Conservation (phyloP, 1,140 invertebrate genomes). For the Octopus sinensis region DNA sequence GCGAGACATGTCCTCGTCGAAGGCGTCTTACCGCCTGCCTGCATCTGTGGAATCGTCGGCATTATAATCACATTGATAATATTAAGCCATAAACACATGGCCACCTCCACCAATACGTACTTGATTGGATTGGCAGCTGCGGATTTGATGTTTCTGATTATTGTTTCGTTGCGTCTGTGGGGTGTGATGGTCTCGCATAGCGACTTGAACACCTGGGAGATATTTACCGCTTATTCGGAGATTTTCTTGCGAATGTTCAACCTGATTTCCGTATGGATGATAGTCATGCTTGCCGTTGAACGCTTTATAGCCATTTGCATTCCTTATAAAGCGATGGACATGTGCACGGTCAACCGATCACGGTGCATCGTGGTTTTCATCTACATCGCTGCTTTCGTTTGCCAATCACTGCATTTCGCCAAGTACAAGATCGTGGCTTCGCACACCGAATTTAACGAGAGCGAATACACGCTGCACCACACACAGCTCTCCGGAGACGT, state of each 20-base stretch:
- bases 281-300: slow-evolving; percentile 73
- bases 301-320: slow-evolving; percentile 75
- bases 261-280: slow-evolving; percentile 65
- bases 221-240: slow-evolving; percentile 24
- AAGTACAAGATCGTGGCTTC: slow-evolving; percentile 25
- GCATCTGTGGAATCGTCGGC: slow-evolving; percentile 69
- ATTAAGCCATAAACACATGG: slow-evolving; percentile 71
- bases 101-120: slow-evolving; percentile 73
- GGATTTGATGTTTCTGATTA: slow-evolving; percentile 70
- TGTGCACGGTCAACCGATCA: slow-evolving; percentile 65
- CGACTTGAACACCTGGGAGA: slow-evolving; percentile 14
- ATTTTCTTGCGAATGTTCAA: slow-evolving; percentile 42
- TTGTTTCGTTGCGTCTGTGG: slow-evolving; percentile 45
- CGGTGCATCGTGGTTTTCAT: slow-evolving; percentile 64
- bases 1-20: not conserved
- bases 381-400: slow-evolving; percentile 64
- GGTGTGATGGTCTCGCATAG: slow-evolving; percentile 18
- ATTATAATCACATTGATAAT: slow-evolving; percentile 73
- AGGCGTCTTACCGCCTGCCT: slow-evolving; percentile 68
- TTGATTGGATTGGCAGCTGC: slow-evolving; percentile 72
- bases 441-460: slow-evolving; percentile 16
- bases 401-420: slow-evolving; percentile 55
- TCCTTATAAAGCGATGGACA: slow-evolving; percentile 65
- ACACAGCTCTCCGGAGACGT: slow-evolving; percentile 54
- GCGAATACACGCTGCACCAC: not conserved